Percentiles rank a stretch among this genome's conserved stretches.
Evolutionary conservation across 2,888 invertebrate species (phyloP).

Genomic region (Syrphus vitripennis): DNA sequence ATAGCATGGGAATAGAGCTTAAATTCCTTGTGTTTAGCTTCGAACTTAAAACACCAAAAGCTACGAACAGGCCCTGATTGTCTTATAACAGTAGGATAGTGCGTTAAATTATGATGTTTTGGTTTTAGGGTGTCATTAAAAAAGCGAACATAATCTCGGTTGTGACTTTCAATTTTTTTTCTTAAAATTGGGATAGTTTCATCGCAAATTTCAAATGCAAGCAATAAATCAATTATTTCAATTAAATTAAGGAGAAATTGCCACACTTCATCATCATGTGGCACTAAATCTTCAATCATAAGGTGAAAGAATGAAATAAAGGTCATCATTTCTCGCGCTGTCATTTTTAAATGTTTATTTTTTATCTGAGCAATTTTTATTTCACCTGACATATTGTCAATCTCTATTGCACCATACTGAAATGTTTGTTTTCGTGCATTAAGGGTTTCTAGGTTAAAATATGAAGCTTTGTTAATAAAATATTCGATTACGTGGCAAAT

Average conservation of each 20-base stretch:
- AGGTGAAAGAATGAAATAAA: background rate
- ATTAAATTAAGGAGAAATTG: background rate
- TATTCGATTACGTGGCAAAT: slow-evolving; percentile 69
- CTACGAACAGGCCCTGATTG: background rate
- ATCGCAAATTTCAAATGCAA: background rate
- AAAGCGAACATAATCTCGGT: background rate
- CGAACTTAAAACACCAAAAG: background rate
- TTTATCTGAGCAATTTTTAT: background rate
- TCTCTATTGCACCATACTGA: background rate
- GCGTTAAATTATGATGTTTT: background rate
- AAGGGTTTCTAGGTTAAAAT: slow-evolving; percentile 70
- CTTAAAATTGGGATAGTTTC: background rate
- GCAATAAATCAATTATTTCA: background rate
- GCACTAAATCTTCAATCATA: background rate
- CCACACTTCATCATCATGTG: too few relatives aligned
- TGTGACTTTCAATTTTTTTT: background rate
- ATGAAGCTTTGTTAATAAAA: slow-evolving; percentile 59
- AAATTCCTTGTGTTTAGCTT: background rate
- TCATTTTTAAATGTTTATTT: background rate
- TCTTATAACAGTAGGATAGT: background rate
- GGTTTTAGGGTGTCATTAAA: background rate
- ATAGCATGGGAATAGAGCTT: too few relatives aligned
- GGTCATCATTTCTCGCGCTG: background rate
- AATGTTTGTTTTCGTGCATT: slow-evolving; percentile 70
- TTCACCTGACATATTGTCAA: slow-evolving; percentile 5